These are phyloP conservation scores for Nephrotoma appendiculata DNA, from an alignment of 2,888 invertebrate genomes.

Conservation along the genomic window DNA sequence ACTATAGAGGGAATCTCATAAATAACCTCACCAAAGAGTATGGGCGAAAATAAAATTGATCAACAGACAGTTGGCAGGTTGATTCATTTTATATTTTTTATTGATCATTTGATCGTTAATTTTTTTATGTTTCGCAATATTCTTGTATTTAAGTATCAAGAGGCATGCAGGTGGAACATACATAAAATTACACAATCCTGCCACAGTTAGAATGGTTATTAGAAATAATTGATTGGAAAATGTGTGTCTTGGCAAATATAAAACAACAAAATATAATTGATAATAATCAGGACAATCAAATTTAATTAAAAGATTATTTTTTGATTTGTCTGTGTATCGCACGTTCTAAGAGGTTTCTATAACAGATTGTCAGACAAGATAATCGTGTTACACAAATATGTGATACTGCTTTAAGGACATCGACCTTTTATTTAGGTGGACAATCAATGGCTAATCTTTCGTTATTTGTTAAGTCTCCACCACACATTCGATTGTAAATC, in stretches of 20 bases:
- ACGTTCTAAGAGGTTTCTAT: not conserved
- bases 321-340: not conserved
- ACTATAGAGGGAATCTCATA: not conserved
- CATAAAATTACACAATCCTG: not conserved
- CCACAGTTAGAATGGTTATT: not conserved
- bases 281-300: not conserved
- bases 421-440: not conserved
- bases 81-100: not conserved
- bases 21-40: not conserved
- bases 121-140: not conserved
- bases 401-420: not conserved
- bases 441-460: not conserved
- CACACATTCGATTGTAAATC: not conserved
- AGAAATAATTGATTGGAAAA: not conserved
- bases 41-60: not conserved
- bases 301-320: not conserved
- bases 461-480: not conserved
- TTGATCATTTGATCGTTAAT: not conserved
- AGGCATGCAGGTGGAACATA: not conserved
- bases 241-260: not conserved
- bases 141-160: not conserved
- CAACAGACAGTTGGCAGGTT: not conserved
- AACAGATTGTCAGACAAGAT: not conserved
- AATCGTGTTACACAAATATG: not conserved
- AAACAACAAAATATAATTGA: not conserved